Evolutionary conservation across 2,888 invertebrate species (phyloP), one percentile per base, ranked within the genome.

Genomic region (Carcina quercana): DNA sequence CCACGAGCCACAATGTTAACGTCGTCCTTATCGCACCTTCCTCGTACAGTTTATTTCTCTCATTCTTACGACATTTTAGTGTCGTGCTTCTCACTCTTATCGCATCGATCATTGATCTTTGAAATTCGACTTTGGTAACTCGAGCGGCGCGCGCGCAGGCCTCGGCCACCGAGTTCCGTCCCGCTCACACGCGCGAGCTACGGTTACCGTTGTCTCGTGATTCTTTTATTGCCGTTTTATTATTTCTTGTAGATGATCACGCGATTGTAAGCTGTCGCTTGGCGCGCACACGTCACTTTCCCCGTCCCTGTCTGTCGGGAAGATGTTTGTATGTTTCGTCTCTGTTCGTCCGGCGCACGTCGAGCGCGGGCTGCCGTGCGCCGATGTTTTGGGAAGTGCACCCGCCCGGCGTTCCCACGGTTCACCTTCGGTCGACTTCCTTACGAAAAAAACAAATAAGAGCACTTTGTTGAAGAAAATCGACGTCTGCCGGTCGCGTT

Each of bases 201-300:
- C 59, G 47, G 60, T 69, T 70, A 66, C 67, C 61, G 74, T 67
- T 73, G 74, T 78, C 79, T 79, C 79, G 69, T 69, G 72, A 79
- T 80, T 73, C 82, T 82, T 82, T 82, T 82, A 82, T 82, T 79
- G 78, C 76, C 74, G 79, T 80, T 82, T 83, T 83, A 83, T 83
- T 83, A 83, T 83, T 83, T 82, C 82, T 83, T 82, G 80, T 82
- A 79, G 83, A 82, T 78, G 79, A 82, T 82, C 83, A 82, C 82
- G 82, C 80, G 83, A 83, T 80, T 79, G 82, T 76, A 63, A 75
- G 82, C 80, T 80, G 82, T 82, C 82, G 82, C 71, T 74, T 61
- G 73, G 72, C 72, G 82, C 75, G 83, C 82, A 80, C 82, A 82
- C 83, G 82, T 82, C 82, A 80, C 53, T 53, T 59, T 43, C 36